These are phyloP conservation scores for Gnathonemus longibarbis DNA, from an alignment of 2,113 vertebrate species.

Conservation along the genomic window DNA sequence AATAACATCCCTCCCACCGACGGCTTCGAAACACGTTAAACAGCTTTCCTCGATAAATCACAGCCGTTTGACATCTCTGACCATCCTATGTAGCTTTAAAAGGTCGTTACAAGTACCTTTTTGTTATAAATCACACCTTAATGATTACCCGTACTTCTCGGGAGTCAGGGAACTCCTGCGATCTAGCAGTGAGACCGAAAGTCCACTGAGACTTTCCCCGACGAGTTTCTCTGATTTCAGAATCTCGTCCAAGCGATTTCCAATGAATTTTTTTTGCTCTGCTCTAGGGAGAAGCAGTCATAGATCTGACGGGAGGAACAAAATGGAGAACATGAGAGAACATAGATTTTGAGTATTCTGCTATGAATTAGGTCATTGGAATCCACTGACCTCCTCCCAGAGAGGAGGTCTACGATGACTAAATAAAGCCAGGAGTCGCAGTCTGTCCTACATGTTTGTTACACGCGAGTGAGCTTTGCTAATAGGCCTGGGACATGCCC, in stretches of 20 bases:
- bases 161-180: neutral
- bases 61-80: neutral
- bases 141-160: neutral
- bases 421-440: slow-evolving; percentile 47
- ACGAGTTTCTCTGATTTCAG: neutral
- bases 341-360: slow-evolving; percentile 58
- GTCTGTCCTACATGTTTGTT: slow-evolving; percentile 38
- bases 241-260: neutral
- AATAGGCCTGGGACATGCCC: neutral
- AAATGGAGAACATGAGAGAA: slow-evolving; percentile 31
- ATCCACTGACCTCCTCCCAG: slow-evolving; percentile 53
- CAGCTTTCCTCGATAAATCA: slow-evolving; percentile 5
- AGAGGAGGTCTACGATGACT: slow-evolving; percentile 44
- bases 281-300: slow-evolving; percentile 20
- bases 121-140: slow-evolving; percentile 6
- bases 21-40: neutral
- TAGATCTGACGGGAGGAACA: slow-evolving; percentile 28
- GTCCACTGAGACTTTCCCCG: neutral
- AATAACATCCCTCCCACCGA: neutral
- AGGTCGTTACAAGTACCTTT: neutral
- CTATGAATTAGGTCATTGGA: slow-evolving; percentile 72
- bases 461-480: slow-evolving; percentile 34
- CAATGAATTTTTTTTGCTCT: slow-evolving; percentile 16
- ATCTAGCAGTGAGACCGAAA: neutral
- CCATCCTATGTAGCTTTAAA: slow-evolving; percentile 2